These are phyloP conservation scores for Syngnathus scovelli DNA, from an alignment of 2,113 vertebrate genomes.

Conservation along the genomic window DNA sequence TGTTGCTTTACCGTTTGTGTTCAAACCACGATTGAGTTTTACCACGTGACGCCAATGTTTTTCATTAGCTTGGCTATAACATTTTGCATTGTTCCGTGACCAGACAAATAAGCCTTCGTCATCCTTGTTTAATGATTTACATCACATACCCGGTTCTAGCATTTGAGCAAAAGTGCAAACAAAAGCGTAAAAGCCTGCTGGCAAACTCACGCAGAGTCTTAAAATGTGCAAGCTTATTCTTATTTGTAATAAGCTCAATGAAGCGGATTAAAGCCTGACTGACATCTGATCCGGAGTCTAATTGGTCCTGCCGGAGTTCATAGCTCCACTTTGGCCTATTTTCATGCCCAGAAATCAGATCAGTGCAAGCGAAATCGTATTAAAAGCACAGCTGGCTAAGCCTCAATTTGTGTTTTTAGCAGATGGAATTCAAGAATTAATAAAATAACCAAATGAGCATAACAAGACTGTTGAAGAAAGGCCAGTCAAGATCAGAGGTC, in stretches of 20 bases:
- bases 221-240: conserved; percentile 14
- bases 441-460: background rate
- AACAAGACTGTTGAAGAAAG: background rate
- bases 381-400: background rate
- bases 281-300: conserved; percentile 1
- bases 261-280: conserved; percentile 15
- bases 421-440: background rate
- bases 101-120: background rate
- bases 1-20: too few relatives aligned
- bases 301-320: background rate
- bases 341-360: conserved; percentile 5
- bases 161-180: conserved; percentile 14
- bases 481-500: background rate
- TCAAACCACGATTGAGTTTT: too few relatives aligned
- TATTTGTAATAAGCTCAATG: conserved; percentile 20
- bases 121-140: conserved; percentile 34
- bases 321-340: background rate
- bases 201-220: conserved; percentile 15
- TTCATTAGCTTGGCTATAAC: too few relatives aligned
- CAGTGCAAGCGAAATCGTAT: conserved; percentile 1
- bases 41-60: too few relatives aligned
- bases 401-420: background rate
- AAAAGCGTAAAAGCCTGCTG: conserved; percentile 9
- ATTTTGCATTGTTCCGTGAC: too few relatives aligned
- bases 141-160: conserved; percentile 3